A percentile compares a stretch with the other conserved stretches of the same genome.
Conservation (phyloP, 2,888 invertebrate genomes). For the Ormyrus thymus region DNA sequence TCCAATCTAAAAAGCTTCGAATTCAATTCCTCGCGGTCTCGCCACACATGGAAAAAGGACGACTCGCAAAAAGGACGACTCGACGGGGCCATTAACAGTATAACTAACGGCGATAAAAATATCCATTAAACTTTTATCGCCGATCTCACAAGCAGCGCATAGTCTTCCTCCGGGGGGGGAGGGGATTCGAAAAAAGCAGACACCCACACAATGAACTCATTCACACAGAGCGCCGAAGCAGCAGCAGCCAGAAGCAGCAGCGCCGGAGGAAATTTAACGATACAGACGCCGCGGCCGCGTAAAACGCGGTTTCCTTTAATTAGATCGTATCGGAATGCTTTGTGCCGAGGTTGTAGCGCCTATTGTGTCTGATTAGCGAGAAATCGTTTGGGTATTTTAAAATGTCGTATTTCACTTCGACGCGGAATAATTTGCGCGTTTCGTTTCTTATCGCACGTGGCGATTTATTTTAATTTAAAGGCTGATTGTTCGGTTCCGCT, state of each 20-base stretch:
- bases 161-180: not conserved
- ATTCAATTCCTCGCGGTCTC: no score
- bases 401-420: no score
- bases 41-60: no score
- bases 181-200: constrained; percentile 3
- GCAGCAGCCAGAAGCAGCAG: not conserved
- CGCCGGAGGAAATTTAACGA: not conserved
- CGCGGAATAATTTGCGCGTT: no score
- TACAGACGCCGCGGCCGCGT: not conserved
- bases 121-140: constrained; percentile 36
- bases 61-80: no score
- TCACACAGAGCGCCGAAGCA: constrained; percentile 12
- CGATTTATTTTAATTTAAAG: no score
- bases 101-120: constrained; percentile 20
- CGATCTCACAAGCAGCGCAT: constrained; percentile 8
- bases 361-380: not conserved
- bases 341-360: no score
- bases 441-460: no score
- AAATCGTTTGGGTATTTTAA: no score
- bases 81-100: no score
- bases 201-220: constrained; percentile 42
- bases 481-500: no score
- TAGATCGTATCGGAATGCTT: not conserved
- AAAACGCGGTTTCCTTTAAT: constrained; percentile 15
- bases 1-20: no score